Base-by-base conservation (phyloP, 2,113 vertebrate genomes). In the Rhinopomastus cyanomelas region DNA sequence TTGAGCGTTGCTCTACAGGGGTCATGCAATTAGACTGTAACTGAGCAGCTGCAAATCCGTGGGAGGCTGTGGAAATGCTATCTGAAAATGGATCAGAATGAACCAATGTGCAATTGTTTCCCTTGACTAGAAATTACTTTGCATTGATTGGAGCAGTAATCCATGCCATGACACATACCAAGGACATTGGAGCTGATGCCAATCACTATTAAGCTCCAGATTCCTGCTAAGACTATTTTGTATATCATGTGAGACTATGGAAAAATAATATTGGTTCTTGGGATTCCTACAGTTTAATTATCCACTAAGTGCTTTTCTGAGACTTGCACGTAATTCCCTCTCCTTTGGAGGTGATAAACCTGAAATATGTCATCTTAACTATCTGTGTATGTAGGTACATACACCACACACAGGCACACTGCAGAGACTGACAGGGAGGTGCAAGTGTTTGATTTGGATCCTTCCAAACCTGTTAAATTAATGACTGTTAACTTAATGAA, bases 21-120 rank as follows among this genome's bases (percentile, higher is more conserved):
- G 48, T 52, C 39, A 27, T n/a, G 49, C 53, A 90, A 78, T 91
- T 88, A 87, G 46, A 5, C 30, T 64, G 57, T 66, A 90, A 81
- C 13, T 87, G 89, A 83, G 55, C 74, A 87, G 78, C 81, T 93
- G 93, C 83, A 92, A 87, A 93, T 74, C 91, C 61, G 61, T 39
- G 51, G 82, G 82, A 81, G 48, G 36, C 37, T 81, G 46, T 16
- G 72, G 75, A 85, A 85, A 75, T 67, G 8, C 32, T 67, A 42
- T 93, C 72, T 87, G 83, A 53, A 87, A 92, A 83, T 52, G 74
- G 60, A 72, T 77, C 69, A 88, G 71, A 82, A 73, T 52, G 90
- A 89, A 73, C 55, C 62, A 11, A 22, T 42, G 51, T 61, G 36
- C 69, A 81, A 23, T 77, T 86, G 57, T 87, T 88, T 79, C 48